Conservation (phyloP, 1,140 invertebrate genomes). For the Caenorhabditis tropicalis region DNA sequence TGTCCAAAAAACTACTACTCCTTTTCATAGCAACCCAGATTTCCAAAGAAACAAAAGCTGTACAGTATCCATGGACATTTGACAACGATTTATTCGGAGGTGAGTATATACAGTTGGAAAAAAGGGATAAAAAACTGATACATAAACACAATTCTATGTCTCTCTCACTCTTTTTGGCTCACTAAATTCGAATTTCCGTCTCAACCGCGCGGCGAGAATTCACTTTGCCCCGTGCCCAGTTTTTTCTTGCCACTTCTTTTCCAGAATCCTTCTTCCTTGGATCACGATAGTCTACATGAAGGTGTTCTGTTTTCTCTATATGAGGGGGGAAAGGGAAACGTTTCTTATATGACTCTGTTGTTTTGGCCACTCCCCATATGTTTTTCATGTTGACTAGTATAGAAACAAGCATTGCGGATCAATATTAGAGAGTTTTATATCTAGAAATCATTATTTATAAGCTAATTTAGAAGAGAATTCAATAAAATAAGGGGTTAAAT, state of each 20-base stretch:
- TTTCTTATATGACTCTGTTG: neutral
- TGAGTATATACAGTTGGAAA: neutral
- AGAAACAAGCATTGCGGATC: too few species aligned
- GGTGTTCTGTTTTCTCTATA: neutral
- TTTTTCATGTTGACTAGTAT: too few species aligned
- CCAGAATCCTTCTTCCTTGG: constrained; percentile 10
- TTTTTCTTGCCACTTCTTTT: neutral
- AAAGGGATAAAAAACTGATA: constrained; percentile 14
- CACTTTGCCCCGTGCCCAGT: neutral
- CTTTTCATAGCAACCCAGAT: neutral
- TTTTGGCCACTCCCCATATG: neutral
- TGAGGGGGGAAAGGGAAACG: neutral
- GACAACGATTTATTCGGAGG: constrained; percentile 24
- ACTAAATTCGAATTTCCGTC: constrained; percentile 40
- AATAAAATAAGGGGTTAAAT: too few species aligned
- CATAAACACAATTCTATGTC: constrained; percentile 32
- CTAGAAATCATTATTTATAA: too few species aligned
- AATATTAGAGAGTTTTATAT: too few species aligned
- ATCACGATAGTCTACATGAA: constrained; percentile 10
- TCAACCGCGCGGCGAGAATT: constrained; percentile 39
- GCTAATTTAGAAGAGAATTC: too few species aligned
- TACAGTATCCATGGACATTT: constrained; percentile 29
- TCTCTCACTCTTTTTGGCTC: constrained; percentile 12
- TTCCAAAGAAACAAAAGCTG: neutral
- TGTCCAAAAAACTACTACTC: constrained; percentile 11